Evolutionary conservation across 2,113 vertebrate species (phyloP).

Genomic region (Eptesicus fuscus): DNA sequence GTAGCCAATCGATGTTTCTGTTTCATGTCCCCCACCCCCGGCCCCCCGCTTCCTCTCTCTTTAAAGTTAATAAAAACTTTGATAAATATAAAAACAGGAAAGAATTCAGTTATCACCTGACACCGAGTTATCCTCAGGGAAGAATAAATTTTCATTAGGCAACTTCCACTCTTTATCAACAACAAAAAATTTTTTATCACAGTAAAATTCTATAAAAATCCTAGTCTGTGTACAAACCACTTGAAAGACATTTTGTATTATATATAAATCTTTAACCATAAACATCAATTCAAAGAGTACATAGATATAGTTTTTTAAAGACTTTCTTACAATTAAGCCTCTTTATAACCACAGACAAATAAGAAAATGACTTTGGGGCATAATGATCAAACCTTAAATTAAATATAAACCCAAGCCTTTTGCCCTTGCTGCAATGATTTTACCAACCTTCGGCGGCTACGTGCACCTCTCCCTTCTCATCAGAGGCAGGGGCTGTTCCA

Average conservation of each 20-base stretch:
- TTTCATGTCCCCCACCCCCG: too few relatives aligned
- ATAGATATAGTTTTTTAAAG: not conserved
- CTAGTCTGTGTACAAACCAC: not conserved
- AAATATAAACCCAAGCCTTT: not conserved
- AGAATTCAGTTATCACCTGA: not conserved
- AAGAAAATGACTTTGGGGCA: not conserved
- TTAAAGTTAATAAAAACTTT: not conserved
- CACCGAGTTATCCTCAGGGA: not conserved
- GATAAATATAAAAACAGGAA: not conserved
- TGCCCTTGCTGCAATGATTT: not conserved
- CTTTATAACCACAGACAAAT: not conserved
- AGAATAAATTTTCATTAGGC: not conserved
- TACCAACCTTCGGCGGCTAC: conserved; percentile 86
- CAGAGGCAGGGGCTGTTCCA: conserved; percentile 37
- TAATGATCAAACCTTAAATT: not conserved
- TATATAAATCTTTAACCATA: not conserved
- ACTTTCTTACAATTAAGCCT: not conserved
- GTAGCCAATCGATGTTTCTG: not conserved
- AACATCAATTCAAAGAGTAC: not conserved
- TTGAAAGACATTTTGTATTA: not conserved
- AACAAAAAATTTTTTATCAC: not conserved
- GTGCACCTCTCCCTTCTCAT: conserved; percentile 83
- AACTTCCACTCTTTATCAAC: not conserved
- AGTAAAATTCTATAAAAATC: conserved; percentile 9
- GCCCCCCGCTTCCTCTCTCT: not conserved